Conservation (phyloP, 1,140 invertebrate species). For the Phymorhynchus buccinoides region DNA sequence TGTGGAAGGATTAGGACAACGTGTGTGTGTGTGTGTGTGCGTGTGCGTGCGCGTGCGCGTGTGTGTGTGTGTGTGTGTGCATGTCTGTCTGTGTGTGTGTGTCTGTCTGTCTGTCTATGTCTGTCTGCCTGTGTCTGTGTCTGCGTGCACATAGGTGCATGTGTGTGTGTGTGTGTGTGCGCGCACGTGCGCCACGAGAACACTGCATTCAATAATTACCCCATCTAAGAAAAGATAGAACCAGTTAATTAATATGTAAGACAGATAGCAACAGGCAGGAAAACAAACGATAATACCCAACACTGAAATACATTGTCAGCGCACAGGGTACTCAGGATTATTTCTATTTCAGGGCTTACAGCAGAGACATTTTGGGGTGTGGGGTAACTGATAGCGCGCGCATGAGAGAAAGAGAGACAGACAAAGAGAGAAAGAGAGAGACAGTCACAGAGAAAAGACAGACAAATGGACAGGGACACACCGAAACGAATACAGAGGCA, state of each 20-base stretch:
- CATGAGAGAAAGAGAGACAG: no score
- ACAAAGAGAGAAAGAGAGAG: neutral
- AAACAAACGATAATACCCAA: no score
- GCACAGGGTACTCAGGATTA: neutral
- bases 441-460: neutral
- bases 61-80: neutral
- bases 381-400: no score
- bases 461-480: no score
- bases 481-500: no score
- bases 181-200: neutral
- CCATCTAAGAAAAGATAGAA: no score
- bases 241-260: no score
- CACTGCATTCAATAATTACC: no score
- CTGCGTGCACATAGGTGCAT: neutral
- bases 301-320: neutral
- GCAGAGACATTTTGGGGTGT: no score
- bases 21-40: neutral
- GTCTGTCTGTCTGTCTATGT: neutral
- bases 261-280: no score
- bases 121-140: neutral
- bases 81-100: neutral
- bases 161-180: neutral
- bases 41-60: neutral
- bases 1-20: no score
- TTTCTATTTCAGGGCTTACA: no score